A percentile compares a stretch with the other conserved stretches of the same genome.
These are phyloP conservation scores for Protophormia terraenovae DNA, from an alignment of 2,888 invertebrate species.

Conservation along the genomic window DNA sequence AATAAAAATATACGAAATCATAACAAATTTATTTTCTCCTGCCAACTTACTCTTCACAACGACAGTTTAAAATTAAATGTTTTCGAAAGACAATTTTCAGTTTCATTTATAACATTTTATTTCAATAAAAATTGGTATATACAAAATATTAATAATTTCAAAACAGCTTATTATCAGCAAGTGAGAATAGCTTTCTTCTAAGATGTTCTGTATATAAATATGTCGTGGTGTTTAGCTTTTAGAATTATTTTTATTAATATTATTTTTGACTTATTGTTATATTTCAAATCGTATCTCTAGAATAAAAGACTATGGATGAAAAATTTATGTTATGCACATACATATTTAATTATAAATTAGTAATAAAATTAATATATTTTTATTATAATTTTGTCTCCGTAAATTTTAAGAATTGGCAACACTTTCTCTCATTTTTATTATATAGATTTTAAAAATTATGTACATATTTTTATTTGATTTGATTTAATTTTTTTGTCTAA, in stretches of 20 bases:
- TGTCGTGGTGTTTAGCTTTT: neutral
- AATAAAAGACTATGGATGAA: conserved; percentile 8
- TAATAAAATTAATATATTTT: neutral
- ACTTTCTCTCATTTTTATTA: neutral
- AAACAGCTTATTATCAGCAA: conserved; percentile 47
- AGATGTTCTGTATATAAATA: neutral
- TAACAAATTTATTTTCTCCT: conserved; percentile 4
- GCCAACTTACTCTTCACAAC: conserved; percentile 61
- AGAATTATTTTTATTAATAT: neutral
- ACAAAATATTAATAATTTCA: neutral
- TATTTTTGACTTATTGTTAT: conserved; percentile 1
- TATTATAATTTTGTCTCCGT: neutral
- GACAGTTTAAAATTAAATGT: conserved; percentile 61
- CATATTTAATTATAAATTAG: neutral
- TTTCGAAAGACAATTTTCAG: conserved; percentile 58
- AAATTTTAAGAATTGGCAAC: conserved; percentile 1
- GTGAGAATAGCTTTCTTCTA: conserved; percentile 39
- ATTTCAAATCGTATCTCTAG: neutral
- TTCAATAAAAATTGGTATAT: neutral
- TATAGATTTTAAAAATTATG: neutral
- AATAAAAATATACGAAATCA: neutral
- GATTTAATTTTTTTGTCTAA: neutral
- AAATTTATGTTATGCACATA: neutral
- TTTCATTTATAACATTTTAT: conserved; percentile 73
- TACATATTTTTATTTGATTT: neutral